Percentiles rank a stretch among this genome's conserved stretches.
Conservation (phyloP, 2,113 vertebrate species). For the Ochotona curzoniae region DNA sequence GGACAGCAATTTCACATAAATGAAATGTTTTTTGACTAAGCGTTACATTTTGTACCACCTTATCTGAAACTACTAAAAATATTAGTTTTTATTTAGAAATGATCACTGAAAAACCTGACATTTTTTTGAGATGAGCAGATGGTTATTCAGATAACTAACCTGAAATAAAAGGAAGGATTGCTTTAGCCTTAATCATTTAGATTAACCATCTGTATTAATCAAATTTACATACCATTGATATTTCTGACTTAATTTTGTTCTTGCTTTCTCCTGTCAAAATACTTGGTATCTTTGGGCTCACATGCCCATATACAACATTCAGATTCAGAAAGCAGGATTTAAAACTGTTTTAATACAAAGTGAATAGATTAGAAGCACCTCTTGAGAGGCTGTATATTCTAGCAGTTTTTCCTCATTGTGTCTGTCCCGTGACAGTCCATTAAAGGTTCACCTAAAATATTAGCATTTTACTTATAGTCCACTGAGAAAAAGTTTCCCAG, state of each 20-base stretch:
- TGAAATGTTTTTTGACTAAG: conserved; percentile 56
- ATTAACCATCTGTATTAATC: background rate
- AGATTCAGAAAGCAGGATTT: background rate
- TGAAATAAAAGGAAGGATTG: background rate
- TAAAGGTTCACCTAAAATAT: conserved; percentile 52
- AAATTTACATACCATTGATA: conserved; percentile 34
- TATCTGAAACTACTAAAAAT: conserved; percentile 34
- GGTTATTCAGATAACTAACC: background rate
- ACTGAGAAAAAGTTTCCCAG: conserved; percentile 57
- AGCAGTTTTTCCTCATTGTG: background rate
- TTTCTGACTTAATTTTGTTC: conserved; percentile 30
- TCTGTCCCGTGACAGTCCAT: background rate
- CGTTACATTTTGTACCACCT: conserved; percentile 33
- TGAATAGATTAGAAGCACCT: background rate
- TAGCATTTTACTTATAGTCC: conserved; percentile 44
- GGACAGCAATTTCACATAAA: conserved; percentile 34
- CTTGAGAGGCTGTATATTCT: background rate
- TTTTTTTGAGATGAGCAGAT: conserved; percentile 18
- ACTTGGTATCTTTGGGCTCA: background rate
- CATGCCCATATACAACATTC: background rate
- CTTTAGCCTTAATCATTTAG: conserved; percentile 3
- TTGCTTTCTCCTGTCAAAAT: background rate
- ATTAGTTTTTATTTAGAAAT: conserved; percentile 47
- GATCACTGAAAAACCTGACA: conserved; percentile 15
- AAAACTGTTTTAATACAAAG: background rate